Base-by-base conservation (phyloP, 1,140 invertebrate species). In the Drosophila pseudoananassae region DNA sequence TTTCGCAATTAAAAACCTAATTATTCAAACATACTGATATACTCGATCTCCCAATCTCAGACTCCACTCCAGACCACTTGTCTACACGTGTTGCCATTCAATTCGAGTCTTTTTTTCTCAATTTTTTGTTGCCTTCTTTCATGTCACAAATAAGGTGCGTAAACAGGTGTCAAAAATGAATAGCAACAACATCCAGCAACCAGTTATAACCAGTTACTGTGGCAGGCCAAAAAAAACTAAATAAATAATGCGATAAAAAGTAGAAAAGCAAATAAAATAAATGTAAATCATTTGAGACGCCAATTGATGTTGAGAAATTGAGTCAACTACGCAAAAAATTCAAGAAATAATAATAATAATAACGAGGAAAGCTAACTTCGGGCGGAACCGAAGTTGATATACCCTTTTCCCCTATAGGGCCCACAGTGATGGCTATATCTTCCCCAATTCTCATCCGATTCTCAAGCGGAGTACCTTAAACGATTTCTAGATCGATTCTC, bases 101-200 rank as follows among this genome's bases (percentile, higher is more conserved):
- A 27, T 17, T 52, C 40, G 27, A 40, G 45, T 53, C 38, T 47
- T 64, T 31, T 27, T 65, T 10, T 8, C 20, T 20, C 2, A 4
- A 15, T 43, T 53, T 53, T 59, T 61, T 46, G 50, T 47, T 53
- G 36, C 51, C 46, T 59, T 56, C 57, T 64, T 53, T 66, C 36
- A 43, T 65, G 52, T 65, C 38, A 68, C 57, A 68, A 38, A 77
- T 63, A 79, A 74, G 65, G 63, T 79, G 71, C 82, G 76, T 85
- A 77, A 87, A 87, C 82, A 87, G 83, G 83, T 87, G 82, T 76
- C 66, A 79, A 79, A 83, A 79, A 63, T 70, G 55, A 66, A 50
- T 56, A 59, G 45, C 66, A 74, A 63, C 49, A 63, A 61, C 59
- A 55, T 60, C 43, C 31, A 66, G 55, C 64, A 29, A 58, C 58